Base-by-base conservation (phyloP, 2,797 vertebrate species). In the Paguma larvata region DNA sequence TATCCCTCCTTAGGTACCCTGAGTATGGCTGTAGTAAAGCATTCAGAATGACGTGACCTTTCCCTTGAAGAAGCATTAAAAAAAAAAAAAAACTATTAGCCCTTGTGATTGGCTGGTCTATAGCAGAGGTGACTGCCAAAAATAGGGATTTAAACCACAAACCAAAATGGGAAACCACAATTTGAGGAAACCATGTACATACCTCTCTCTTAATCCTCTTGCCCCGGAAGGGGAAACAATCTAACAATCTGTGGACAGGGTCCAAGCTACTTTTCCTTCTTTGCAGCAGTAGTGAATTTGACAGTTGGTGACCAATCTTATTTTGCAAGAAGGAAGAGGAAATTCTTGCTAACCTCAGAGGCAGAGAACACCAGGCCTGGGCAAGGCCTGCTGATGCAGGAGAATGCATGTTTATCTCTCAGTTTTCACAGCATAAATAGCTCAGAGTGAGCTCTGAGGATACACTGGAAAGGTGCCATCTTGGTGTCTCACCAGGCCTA, bases 121-220 rank as follows among this genome's bases (percentile, higher is more conserved):
- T 46, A n/a, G 63, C 12, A 56, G 32, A 93, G 14, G 6, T 67
- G 8, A 73, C n/a, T 91, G 88, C 68, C 94, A 96, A 93, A 94
- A 89, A 51, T 2, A 63, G 34, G 65, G 34, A 91, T 95, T 91
- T 91, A 92, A 93, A 82, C 38, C 82, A 91, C 92, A 95, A 83
- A 91, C 19, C 25, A 94, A 89, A 91, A 85, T 44, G 89, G 63
- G 89, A 97, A 95, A 73, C 85, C 88, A 91, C 83, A 79, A 32
- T 25, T 93, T 96, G 94, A 97, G 73, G 83, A 94, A 97, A 89
- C 11, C 21, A 27, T 30, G 8, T 15, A 41, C 62, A 85, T 0
- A 38, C 27, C 41, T 78, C 44, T 94, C 78, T 59, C 46, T 23
- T 4, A 63, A 11, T 88, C 53, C 18, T 34, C 63, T 80, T 83